Percentiles rank a stretch among this genome's conserved stretches.
Conservation (phyloP, 1,140 invertebrate species). For the Potamilus streckersoni region DNA sequence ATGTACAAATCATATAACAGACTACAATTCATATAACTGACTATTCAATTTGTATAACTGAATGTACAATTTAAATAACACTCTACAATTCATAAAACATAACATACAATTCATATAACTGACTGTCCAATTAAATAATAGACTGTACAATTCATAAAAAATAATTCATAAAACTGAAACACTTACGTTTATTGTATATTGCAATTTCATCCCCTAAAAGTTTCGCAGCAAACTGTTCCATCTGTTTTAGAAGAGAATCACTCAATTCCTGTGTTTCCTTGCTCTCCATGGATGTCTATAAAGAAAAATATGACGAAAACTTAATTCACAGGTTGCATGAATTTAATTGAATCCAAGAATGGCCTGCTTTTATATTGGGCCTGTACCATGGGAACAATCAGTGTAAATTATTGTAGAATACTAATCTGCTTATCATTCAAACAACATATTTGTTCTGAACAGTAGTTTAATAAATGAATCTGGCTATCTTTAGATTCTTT, state of each 20-base stretch:
- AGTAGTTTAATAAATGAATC: too few relatives aligned
- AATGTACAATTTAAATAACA: too few relatives aligned
- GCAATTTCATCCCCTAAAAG: conserved; percentile 57
- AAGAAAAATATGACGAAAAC: not conserved
- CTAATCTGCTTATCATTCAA: too few relatives aligned
- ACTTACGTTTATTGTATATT: conserved; percentile 58
- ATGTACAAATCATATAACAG: too few relatives aligned
- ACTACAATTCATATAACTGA: too few relatives aligned
- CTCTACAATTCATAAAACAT: too few relatives aligned
- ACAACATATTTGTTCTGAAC: too few relatives aligned
- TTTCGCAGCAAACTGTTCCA: conserved; percentile 58
- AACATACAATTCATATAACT: too few relatives aligned
- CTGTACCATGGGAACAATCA: not conserved
- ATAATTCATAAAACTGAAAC: not conserved
- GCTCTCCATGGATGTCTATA: conserved; percentile 4
- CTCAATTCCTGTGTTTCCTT: conserved; percentile 11
- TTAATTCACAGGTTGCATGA: not conserved
- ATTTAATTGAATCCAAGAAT: not conserved
- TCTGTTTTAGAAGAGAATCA: conserved; percentile 37
- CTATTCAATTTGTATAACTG: too few relatives aligned
- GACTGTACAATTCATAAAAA: too few relatives aligned
- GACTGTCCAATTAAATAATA: too few relatives aligned
- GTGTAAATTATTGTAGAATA: not conserved
- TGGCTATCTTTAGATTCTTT: too few relatives aligned
- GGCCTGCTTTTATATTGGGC: not conserved